phyloP scores from a whole-genome alignment of 2,113 vertebrate species.

The Plestiodon gilberti region DNA sequence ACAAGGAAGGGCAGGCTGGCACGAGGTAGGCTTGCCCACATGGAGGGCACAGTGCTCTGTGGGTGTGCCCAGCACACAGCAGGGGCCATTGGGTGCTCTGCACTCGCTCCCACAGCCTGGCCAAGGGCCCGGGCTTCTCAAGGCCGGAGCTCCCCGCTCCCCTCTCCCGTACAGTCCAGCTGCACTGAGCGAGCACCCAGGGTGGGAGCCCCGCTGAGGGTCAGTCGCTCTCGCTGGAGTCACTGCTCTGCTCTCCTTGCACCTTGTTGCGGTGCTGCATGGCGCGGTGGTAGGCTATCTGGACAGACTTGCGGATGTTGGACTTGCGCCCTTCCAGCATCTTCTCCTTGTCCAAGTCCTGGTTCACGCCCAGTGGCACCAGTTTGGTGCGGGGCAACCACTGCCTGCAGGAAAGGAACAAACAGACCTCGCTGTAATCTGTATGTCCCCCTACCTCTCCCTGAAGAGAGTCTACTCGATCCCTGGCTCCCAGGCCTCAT shows the following conservation, averaged over 20 bases:
- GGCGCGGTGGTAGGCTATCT: conserved; percentile 96
- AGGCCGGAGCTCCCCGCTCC: conserved; percentile 40
- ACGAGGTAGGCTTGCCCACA: conserved; percentile 26
- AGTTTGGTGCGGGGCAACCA: conserved; percentile 97
- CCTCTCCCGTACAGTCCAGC: conserved; percentile 76
- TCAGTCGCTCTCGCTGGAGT: conserved; percentile 95
- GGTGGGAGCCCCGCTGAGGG: conserved; percentile 67
- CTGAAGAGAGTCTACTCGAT: not conserved
- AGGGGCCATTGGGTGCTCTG: not conserved
- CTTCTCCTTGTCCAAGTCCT: conserved; percentile 97
- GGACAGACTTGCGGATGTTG: conserved; percentile 98
- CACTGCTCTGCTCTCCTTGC: conserved; percentile 97
- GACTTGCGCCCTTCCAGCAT: conserved; percentile 98
- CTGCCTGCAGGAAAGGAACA: conserved; percentile 80
- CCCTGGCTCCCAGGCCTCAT: not conserved
- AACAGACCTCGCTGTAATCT: conserved; percentile 48
- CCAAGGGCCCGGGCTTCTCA: conserved; percentile 17
- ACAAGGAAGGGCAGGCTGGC: conserved; percentile 15
- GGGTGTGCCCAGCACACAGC: not conserved
- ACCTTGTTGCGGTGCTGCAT: conserved; percentile 99
- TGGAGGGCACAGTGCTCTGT: conserved; percentile 19
- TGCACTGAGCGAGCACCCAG: conserved; percentile 70
- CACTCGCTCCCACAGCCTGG: conserved; percentile 30
- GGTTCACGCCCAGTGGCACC: conserved; percentile 95
- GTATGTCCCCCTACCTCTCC: not conserved